These are phyloP conservation scores for Orius insidiosus DNA, from an alignment of 1,140 invertebrate species.

Conservation along the genomic window DNA sequence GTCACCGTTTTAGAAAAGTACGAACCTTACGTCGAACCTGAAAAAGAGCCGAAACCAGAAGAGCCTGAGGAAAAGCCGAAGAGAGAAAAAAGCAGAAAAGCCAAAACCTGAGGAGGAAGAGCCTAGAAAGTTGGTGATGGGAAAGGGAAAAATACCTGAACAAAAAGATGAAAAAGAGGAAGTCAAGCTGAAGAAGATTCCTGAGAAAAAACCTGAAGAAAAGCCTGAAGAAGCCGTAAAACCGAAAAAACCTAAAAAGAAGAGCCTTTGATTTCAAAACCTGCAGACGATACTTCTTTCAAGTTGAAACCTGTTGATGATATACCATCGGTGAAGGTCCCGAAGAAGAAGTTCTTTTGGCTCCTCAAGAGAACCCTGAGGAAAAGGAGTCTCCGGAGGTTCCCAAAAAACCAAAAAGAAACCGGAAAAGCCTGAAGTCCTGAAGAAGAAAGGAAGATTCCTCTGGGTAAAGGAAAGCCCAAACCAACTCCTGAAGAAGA, in stretches of 20 bases:
- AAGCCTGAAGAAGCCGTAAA: constrained; percentile 16
- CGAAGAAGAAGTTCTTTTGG: constrained; percentile 4
- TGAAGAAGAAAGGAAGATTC: constrained; percentile 27
- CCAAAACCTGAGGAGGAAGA: constrained; percentile 26
- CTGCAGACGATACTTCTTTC: constrained; percentile 19
- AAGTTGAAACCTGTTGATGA: constrained; percentile 20
- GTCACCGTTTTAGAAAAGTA: constrained; percentile 31
- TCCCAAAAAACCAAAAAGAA: constrained; percentile 20
- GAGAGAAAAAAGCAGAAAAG: constrained; percentile 27
- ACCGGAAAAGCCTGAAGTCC: constrained; percentile 17
- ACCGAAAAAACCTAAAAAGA: constrained; percentile 17
- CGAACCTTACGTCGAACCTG: constrained; percentile 20
- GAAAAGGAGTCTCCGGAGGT: constrained; percentile 19
- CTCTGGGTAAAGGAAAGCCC: constrained; percentile 25
- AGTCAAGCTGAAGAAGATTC: constrained; percentile 15
- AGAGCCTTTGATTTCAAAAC: constrained; percentile 14
- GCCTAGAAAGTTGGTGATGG: constrained; percentile 19
- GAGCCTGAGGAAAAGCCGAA: constrained; percentile 19
- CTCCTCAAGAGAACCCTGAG: constrained; percentile 18
- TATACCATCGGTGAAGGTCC: constrained; percentile 19
- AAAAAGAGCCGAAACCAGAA: constrained; percentile 15
- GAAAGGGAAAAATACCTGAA: constrained; percentile 21
- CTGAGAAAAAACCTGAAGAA: constrained; percentile 9
- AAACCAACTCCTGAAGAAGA: constrained; percentile 24
- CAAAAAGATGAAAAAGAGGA: constrained; percentile 18